Percentiles rank a stretch among this genome's conserved stretches.
phyloP scores from a whole-genome alignment of 2,888 invertebrate species.

The Diaperis boleti region DNA sequence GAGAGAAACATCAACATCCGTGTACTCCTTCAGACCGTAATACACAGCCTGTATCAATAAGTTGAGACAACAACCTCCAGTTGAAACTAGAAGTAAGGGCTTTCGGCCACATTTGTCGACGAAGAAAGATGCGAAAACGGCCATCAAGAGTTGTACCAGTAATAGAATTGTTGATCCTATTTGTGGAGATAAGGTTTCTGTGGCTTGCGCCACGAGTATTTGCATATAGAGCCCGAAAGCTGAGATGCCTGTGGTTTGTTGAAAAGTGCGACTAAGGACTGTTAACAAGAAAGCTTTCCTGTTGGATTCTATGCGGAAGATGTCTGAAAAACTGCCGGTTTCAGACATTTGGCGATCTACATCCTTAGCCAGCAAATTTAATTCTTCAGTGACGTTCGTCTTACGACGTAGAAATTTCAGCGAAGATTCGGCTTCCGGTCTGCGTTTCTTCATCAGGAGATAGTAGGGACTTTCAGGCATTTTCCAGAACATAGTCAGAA shows the following conservation, averaged over 20 bases:
- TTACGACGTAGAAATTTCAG: conserved; percentile 52
- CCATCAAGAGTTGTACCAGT: conserved; percentile 61
- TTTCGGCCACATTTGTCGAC: conserved; percentile 58
- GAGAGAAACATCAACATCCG: conserved; percentile 46
- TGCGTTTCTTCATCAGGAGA: conserved; percentile 52
- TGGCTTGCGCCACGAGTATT: conserved; percentile 59
- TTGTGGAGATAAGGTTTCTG: conserved; percentile 54
- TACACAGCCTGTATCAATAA: conserved; percentile 53
- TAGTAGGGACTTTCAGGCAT: conserved; percentile 62
- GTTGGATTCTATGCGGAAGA: conserved; percentile 70
- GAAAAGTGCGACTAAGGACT: conserved; percentile 65
- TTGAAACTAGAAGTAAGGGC: conserved; percentile 53
- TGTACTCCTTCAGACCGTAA: conserved; percentile 51
- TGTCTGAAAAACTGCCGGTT: conserved; percentile 68
- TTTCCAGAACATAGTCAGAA: conserved; percentile 50
- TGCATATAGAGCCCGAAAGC: conserved; percentile 56
- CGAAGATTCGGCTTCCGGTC: conserved; percentile 48
- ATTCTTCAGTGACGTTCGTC: conserved; percentile 54
- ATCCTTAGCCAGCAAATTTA: conserved; percentile 49
- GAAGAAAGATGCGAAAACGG: conserved; percentile 54
- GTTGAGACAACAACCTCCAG: conserved; percentile 48
- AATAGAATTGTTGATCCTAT: conserved; percentile 65
- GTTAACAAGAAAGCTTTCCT: conserved; percentile 74
- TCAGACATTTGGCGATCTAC: conserved; percentile 59
- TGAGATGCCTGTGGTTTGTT: conserved; percentile 56